These are phyloP conservation scores for Pseudorhombus dupliciocellatus DNA, from an alignment of 2,113 vertebrate genomes.

Conservation along the genomic window DNA sequence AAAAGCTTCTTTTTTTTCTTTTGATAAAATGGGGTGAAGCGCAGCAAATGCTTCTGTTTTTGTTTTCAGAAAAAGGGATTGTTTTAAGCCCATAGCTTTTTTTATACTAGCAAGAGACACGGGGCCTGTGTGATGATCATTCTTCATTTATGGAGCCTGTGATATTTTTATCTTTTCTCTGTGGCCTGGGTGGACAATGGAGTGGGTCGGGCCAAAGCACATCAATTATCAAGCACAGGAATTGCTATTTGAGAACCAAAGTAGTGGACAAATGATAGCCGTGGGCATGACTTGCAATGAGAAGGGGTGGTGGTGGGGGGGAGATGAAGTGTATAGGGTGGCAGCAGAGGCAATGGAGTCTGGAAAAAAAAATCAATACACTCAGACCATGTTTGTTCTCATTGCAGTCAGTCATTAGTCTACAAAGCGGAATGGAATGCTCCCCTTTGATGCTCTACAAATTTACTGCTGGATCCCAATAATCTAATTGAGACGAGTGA, in stretches of 20 bases:
- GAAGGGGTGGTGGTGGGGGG: conserved; percentile 26
- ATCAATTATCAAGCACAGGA: conserved; percentile 58
- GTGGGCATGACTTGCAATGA: conserved; percentile 44
- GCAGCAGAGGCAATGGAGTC: conserved; percentile 47
- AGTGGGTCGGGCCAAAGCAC: conserved; percentile 37
- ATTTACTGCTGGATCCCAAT: conserved; percentile 26
- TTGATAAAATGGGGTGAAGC: background rate
- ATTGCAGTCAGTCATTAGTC: conserved; percentile 62
- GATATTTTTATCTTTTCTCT: conserved; percentile 51
- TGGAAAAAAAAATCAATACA: conserved; percentile 54
- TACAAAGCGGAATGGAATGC: conserved; percentile 44
- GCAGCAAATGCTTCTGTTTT: conserved; percentile 28
- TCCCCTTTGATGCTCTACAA: conserved; percentile 26
- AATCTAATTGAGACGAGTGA: background rate
- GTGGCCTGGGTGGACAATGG: conserved; percentile 18
- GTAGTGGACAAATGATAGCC: conserved; percentile 58
- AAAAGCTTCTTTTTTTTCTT: conserved; percentile 10
- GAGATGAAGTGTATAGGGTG: conserved; percentile 39
- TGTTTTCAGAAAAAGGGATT: background rate
- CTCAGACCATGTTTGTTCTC: conserved; percentile 51
- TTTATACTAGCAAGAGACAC: conserved; percentile 4
- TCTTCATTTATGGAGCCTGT: conserved; percentile 42
- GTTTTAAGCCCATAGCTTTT: conserved; percentile 12
- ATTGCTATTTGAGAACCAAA: conserved; percentile 57
- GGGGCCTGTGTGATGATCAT: conserved; percentile 17